A percentile compares a stretch with the other conserved stretches of the same genome.
Conservation (phyloP, 2,113 vertebrate genomes). For the Proteles cristata region DNA sequence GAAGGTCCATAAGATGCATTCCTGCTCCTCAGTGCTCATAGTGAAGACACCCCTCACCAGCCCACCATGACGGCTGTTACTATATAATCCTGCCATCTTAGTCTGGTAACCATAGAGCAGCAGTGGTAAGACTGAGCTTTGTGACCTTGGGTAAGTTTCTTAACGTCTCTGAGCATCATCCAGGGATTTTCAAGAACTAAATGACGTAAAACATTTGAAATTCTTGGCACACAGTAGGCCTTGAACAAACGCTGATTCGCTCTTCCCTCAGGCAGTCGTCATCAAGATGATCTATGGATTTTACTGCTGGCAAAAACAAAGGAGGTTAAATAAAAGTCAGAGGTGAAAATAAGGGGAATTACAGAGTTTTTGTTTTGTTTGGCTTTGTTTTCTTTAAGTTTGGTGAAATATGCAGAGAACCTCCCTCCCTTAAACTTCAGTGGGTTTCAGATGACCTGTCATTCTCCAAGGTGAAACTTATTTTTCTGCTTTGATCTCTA, state of each 20-base stretch:
- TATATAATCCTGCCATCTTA: not conserved
- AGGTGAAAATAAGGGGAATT: slow-evolving; percentile 44
- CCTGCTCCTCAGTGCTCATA: not conserved
- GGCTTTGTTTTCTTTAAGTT: slow-evolving; percentile 11
- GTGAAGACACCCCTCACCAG: not conserved
- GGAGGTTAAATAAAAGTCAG: slow-evolving; percentile 59
- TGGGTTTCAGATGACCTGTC: not conserved
- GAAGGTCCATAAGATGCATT: not conserved
- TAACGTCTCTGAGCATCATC: not conserved
- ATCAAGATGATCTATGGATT: slow-evolving; percentile 33
- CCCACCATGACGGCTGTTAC: fast-evolving
- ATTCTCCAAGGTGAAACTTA: not conserved
- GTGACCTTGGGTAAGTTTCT: slow-evolving; percentile 32
- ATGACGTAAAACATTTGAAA: not conserved
- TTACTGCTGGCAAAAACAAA: slow-evolving; percentile 29
- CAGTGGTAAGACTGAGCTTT: not conserved
- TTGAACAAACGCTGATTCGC: not conserved
- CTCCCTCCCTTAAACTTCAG: not conserved
- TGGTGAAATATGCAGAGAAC: not conserved
- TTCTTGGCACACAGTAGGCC: not conserved
- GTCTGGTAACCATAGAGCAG: not conserved
- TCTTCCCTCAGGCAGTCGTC: slow-evolving; percentile 18
- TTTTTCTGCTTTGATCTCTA: not conserved
- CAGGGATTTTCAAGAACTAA: not conserved
- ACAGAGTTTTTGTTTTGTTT: slow-evolving; percentile 28